Evolutionary conservation across 2,888 invertebrate genomes (phyloP), one percentile per base, ranked within the genome.

Genomic region (Plebejus anna): DNA sequence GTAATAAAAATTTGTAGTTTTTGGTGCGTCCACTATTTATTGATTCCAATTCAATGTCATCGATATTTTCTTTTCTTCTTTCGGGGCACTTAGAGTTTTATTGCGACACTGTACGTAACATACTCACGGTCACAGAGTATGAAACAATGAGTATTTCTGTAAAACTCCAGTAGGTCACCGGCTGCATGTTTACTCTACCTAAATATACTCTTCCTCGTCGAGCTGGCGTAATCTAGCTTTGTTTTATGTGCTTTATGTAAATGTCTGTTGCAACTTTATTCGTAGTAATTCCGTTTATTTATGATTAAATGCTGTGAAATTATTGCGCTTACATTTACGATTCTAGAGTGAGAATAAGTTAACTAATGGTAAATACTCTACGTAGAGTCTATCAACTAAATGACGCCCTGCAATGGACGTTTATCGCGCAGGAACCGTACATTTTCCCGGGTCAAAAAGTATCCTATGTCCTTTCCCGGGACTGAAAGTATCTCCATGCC

Each of bases 91-190:
- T 71, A 22, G 51, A 71, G n/a, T 71, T 70, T 51, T 32, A 73
- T 51, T 51, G 16, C 47, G 16, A 73, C 47, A 55, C 51, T 73
- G 51, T 32, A 55, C 47, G 51, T 47, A 9, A 7, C 13, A 28
- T 28, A 16, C 73, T 73, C 55, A 73, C 73, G 73, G 73, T 32
- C 55, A 55, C 42, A 47, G n/a, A 0, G 22, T 51, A 42, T 42
- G 71, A 71, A 71, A 47, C 72, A 72, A 72, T 73, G 72, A 13
- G 28, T 73, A 73, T 73, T 73, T 55, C 16, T 51, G 55, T 51
- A 66, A 66, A 66, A 66, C 66, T 66, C 32, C 22, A 66, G 66
- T 66, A 66, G 66, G 66, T 66, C 66, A 36, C 36, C 73, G 51
- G 7, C 13, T 73, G 22, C 0, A 6, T 73, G 73, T 55, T 73